Base-by-base conservation (phyloP, 2,797 vertebrate genomes). In the Aphelocoma californica region DNA sequence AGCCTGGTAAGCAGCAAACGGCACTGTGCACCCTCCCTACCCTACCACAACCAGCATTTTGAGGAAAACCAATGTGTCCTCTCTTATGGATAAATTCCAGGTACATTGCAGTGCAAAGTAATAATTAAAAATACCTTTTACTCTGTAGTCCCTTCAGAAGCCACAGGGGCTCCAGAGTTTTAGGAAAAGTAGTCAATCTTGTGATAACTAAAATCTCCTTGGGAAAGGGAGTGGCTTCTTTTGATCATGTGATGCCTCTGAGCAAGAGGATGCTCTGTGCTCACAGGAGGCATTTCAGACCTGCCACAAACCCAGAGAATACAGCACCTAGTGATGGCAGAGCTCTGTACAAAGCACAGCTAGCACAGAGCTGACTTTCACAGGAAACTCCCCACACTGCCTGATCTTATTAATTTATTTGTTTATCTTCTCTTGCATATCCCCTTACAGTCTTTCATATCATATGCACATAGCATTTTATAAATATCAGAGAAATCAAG, bases 1-100 rank as follows among this genome's bases (percentile, higher is more conserved):
- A 42, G n/a, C 11, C 38, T 44, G 18, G 45, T 11, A 13, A 45
- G 18, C 25, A 32, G 9, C 20, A 42, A 44, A 28, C 0, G 0
- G 10, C 44, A 13, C 25, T 42, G 7, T 31, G 6, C 15, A 23
- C 12, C 13, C 12, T 56, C 20, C 47, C 38, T 26, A 42, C 4
- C 9, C 6, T 47, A 77, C 15, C 24, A 31, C 18, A 45, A 23
- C 5, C 26, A 50, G 9, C 1, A 7, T 25, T 69, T 40, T 40
- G 51, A 77, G 64, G 31, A 70, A 90, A 88, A n/a, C 0, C 32
- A 31, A 1, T 14, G 32, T 54, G 15, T 23, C 6, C 6, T 47
- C 8, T 87, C 21, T 25, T 23, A 4, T 8, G 25, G n/a, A 31
- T 19, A 54, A 72, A 70, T 40, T 17, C 3, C 38, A 83, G 13